Conservation (phyloP, 30 jellyfish, hydroid and myxozoan genomes). For the Pseudorhiza aurosa region DNA sequence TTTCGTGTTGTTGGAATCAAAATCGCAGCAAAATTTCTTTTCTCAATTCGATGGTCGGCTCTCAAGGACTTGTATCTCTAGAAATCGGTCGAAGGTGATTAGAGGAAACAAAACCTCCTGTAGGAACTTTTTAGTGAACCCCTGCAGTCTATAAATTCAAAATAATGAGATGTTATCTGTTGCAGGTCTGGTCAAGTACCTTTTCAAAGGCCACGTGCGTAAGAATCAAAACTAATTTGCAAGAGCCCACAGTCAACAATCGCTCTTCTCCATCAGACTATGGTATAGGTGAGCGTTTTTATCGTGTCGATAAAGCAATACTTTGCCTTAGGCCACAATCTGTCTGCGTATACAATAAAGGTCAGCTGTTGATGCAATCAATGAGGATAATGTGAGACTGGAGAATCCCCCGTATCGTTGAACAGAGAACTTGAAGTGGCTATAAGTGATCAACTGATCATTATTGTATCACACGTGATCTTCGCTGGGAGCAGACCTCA, state of each 20-base stretch:
- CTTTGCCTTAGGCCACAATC: slow-evolving; percentile 1
- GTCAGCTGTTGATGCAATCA: slow-evolving; percentile 29
- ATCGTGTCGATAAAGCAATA: neutral
- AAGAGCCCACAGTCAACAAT: neutral
- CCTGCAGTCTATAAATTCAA: too few species aligned
- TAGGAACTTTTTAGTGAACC: too few species aligned
- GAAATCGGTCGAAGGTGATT: too few species aligned
- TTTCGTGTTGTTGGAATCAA: too few species aligned
- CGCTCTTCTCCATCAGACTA: neutral
- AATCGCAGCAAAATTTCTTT: too few species aligned
- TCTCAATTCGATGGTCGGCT: too few species aligned
- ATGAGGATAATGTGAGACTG: neutral
- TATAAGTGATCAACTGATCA: slow-evolving; percentile 69
- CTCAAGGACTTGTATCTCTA: too few species aligned
- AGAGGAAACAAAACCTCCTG: too few species aligned
- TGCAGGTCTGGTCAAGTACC: too few species aligned
- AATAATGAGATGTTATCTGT: too few species aligned
- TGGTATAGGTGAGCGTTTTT: neutral
- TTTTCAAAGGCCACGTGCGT: neutral
- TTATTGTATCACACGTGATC: slow-evolving; percentile 23
- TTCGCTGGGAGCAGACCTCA: slow-evolving; percentile 1
- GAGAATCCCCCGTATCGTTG: slow-evolving; percentile 51
- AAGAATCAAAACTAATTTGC: neutral
- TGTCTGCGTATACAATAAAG: slow-evolving; percentile 5
- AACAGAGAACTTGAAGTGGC: slow-evolving; percentile 43